Conservation (phyloP, 2,113 vertebrate genomes). For the Nerophis ophidion region DNA sequence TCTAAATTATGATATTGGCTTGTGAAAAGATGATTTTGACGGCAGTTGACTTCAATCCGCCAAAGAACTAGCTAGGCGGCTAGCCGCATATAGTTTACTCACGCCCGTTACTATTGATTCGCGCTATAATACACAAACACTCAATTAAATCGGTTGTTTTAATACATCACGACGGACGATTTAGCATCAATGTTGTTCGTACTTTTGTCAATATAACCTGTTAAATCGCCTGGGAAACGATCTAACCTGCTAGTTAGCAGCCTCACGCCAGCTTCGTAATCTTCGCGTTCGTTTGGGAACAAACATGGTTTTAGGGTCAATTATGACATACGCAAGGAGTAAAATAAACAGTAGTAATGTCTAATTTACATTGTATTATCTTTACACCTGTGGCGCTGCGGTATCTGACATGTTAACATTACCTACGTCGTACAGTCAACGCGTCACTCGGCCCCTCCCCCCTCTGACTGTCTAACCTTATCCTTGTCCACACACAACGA, state of each 20-base stretch:
- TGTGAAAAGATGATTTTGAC: background rate
- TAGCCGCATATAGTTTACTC: background rate
- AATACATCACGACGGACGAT: too few relatives aligned
- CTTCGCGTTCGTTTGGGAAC: background rate
- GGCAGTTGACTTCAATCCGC: slow-evolving; percentile 3
- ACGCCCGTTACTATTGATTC: background rate
- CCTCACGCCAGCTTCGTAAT: background rate
- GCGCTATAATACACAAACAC: background rate
- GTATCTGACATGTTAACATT: background rate
- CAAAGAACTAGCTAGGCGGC: background rate
- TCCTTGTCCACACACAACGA: too few relatives aligned
- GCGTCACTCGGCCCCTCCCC: background rate
- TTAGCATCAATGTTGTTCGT: background rate
- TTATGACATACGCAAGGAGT: too few relatives aligned
- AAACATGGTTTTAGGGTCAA: background rate
- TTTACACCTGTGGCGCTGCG: background rate
- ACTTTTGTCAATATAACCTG: background rate
- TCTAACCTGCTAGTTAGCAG: slow-evolving; percentile 3
- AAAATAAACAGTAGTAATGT: background rate
- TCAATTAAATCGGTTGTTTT: background rate
- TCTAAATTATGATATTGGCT: background rate
- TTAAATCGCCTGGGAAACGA: background rate
- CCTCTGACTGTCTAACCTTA: background rate
- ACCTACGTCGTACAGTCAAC: background rate
- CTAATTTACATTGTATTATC: background rate